Base-by-base conservation (phyloP, 2,888 invertebrate genomes). In the Venustoraphidia nigricollis region DNA sequence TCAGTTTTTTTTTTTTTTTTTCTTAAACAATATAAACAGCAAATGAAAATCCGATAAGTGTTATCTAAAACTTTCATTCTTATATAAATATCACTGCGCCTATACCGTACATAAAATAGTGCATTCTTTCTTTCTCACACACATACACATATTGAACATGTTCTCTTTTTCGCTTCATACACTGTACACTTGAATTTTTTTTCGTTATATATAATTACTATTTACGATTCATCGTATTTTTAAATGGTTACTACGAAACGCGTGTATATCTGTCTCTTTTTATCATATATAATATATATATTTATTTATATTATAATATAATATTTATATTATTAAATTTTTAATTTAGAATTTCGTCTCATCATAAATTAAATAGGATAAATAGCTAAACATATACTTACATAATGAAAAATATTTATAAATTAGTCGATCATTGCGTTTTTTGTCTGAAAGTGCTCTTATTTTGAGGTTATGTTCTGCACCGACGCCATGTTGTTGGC, bases 291-390 rank as follows among this genome's bases (percentile, higher is more conserved):
- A 11, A 13, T 17, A 34, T 45, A 34, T 17, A 11, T 34, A 34
- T 27, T 34, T 37, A 39, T 38, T 17, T 38, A 9, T 38, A 34
- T 46, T 40, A 40, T 34, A 36, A 34, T 59, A 62, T 60, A 55
- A 54, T 60, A 56, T 61, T 61, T 65, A 65, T 65, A 61, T 64
- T 65, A 65, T 36, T 36, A 40, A 39, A 40, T 27, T 46, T 34
- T 46, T 64, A 66, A 61, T 66, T 67, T 67, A 67, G 67, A 67
- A 67, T 67, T 66, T 67, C 66, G 66, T 67, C 66, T 65, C 63
- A 60, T 62, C 65, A 64, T 17, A 46, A 45, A 46, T 34, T 14
- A 46, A 39, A 36, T 17, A 34, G 38, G n/a, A 38, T 38, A 38
- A 27, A 3, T 38, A 38, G n/a, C 11, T 38, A 38, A n/a, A 11